phyloP scores from a whole-genome alignment of 2,888 invertebrate genomes.

The Chymomyza procnemis region DNA sequence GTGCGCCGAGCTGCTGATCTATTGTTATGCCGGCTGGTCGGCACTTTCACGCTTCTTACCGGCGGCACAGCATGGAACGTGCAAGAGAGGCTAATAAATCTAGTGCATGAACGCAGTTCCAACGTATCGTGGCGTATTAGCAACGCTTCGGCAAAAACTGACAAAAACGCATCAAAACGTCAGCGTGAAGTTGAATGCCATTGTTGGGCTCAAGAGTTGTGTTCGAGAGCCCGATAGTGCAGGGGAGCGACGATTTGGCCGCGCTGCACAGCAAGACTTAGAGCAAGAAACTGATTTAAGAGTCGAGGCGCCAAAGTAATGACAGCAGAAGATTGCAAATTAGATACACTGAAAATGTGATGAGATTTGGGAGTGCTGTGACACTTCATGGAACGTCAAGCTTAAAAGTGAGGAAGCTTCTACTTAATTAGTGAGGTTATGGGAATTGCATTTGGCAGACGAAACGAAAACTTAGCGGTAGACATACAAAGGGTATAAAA shows the following conservation, averaged over 20 bases:
- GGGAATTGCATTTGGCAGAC: no score
- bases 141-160: slow-evolving; percentile 51
- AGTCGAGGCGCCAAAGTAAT: slow-evolving; percentile 27
- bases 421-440: no score
- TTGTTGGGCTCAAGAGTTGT: slow-evolving; percentile 55
- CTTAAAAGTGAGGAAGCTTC: no score
- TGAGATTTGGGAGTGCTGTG: no score
- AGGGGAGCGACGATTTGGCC: not conserved
- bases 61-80: slow-evolving; percentile 35
- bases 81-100: slow-evolving; percentile 55
- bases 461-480: no score
- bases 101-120: slow-evolving; percentile 17
- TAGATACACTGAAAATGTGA: no score
- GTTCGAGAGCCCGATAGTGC: slow-evolving; percentile 11
- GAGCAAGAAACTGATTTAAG: slow-evolving; percentile 19
- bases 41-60: slow-evolving; percentile 68
- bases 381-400: no score
- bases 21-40: slow-evolving; percentile 28
- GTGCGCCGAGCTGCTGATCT: slow-evolving; percentile 47
- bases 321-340: not conserved
- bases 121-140: not conserved
- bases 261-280: slow-evolving; percentile 7
- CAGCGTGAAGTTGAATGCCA: slow-evolving; percentile 27
- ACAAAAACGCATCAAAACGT: slow-evolving; percentile 39
- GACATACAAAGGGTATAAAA: no score